Evolutionary conservation across 2,888 invertebrate species (phyloP), one percentile per base, ranked within the genome.

Genomic region (Cepaea hortensis): DNA sequence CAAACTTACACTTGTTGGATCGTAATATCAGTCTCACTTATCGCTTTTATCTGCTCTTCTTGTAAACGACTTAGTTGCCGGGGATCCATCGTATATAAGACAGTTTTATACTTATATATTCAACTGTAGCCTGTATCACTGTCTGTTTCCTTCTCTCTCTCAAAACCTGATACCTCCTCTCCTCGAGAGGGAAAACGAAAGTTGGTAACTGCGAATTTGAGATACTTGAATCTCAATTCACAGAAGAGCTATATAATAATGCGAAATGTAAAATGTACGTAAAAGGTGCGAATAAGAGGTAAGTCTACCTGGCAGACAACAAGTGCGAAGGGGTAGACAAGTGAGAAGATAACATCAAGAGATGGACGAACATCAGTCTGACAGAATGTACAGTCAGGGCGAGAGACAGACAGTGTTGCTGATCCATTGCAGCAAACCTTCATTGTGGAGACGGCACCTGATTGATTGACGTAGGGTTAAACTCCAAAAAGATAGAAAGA

Each of bases 31-130:
- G 93, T 92, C 61, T 90, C 89, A 76, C 88, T 77, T 0, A 93
- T 73, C 35, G 92, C 92, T 55, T 89, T 89, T 9, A 88, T 88
- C 87, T 93, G 93, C 85, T 93, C 92, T 88, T 91, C 91, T 82
- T 89, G 89, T 6, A 93, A 88, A 15, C 93, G 90, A n/a, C 84
- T 55, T 48, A 92, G 77, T 20, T 91, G 88, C 62, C 88, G 68
- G 11, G 88, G 83, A 50, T 91, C 90, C 89, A 90, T 90, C 18
- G 9, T n/a, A 23, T 23, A 11, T 55, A 2, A 1, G 55, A 55
- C 11, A 55, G 55, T 55, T 6, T 9, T 55, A 55, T 18, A 68
- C 5, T 15, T 65, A 68, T 9, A 5, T 68, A 0, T 68, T n/a
- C n/a, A 68, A 20, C 11, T 68, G 68, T 68, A 18, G 11, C 3